Percentiles rank a stretch among this genome's conserved stretches.
Evolutionary conservation across 2,797 vertebrate species (phyloP).

Genomic region (Phataginus tricuspis): DNA sequence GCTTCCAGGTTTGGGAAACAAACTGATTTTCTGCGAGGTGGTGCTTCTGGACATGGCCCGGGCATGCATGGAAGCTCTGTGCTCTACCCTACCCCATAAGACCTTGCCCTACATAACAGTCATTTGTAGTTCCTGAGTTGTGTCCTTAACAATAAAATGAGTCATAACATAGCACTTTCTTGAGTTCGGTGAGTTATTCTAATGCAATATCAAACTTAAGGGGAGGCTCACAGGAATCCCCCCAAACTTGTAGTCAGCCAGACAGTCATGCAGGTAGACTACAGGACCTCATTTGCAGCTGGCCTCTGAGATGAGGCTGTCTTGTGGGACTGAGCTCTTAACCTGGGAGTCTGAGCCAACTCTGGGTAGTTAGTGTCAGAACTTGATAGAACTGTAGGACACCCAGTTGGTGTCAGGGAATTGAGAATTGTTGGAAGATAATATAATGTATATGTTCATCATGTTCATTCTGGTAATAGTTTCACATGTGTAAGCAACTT

Average conservation of each 20-base stretch:
- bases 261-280: not conserved
- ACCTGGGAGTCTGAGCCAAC: not conserved
- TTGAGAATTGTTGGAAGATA: not conserved
- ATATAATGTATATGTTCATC: not conserved
- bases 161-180: not conserved
- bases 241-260: not conserved
- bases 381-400: not conserved
- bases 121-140: not conserved
- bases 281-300: not conserved
- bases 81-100: not conserved
- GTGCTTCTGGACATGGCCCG: not conserved
- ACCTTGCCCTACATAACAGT: not conserved
- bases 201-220: not conserved
- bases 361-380: too few relatives aligned
- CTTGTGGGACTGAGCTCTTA: not conserved
- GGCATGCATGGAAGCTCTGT: not conserved
- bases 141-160: not conserved
- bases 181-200: not conserved
- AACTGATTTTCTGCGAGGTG: not conserved
- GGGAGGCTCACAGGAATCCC: not conserved
- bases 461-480: not conserved
- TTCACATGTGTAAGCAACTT: not conserved
- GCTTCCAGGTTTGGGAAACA: not conserved
- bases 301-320: not conserved
- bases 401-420: not conserved